Evolutionary conservation across 2,888 invertebrate genomes (phyloP).

Genomic region (Drosophila birchii): DNA sequence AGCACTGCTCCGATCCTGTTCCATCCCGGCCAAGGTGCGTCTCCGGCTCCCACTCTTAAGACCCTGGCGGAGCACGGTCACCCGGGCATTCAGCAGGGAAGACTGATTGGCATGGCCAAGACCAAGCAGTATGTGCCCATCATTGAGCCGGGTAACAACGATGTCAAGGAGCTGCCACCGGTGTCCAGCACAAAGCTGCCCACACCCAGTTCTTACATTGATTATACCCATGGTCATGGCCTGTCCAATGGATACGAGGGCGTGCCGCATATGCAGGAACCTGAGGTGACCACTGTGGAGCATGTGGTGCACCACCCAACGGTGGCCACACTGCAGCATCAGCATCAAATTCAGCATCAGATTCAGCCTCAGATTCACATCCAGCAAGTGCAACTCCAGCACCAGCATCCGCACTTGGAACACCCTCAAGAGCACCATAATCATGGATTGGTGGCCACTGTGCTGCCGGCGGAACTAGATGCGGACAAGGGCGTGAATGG

Average conservation of each 20-base stretch:
- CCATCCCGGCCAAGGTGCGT: slow-evolving; percentile 62
- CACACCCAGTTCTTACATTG: slow-evolving; percentile 67
- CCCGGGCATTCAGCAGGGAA: slow-evolving; percentile 64
- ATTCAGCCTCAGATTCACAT: slow-evolving; percentile 13
- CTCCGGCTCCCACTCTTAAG: slow-evolving; percentile 28
- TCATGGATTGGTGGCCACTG: slow-evolving; percentile 34
- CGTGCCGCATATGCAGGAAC: slow-evolving; percentile 49
- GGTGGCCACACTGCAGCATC: slow-evolving; percentile 26
- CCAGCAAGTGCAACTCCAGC: slow-evolving; percentile 12
- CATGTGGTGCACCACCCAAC: slow-evolving; percentile 64
- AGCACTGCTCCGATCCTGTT: slow-evolving; percentile 83
- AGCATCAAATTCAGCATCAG: slow-evolving; percentile 9
- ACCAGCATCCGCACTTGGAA: slow-evolving; percentile 14
- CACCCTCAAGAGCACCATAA: slow-evolving; percentile 20
- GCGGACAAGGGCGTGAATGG: slow-evolving; percentile 46
- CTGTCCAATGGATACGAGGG: slow-evolving; percentile 82
- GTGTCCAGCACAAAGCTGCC: slow-evolving; percentile 50
- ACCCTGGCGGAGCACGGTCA: slow-evolving; percentile 44
- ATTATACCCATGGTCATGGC: slow-evolving; percentile 70
- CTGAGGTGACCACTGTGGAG: slow-evolving; percentile 54
- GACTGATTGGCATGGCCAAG: slow-evolving; percentile 80
- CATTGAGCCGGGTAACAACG: slow-evolving; percentile 74
- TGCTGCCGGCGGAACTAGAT: slow-evolving; percentile 60
- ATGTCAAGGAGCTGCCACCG: slow-evolving; percentile 44
- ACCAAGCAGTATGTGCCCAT: slow-evolving; percentile 81